Evolutionary conservation across 1,140 invertebrate species (phyloP).

Genomic region (Meloidogyne hapla): DNA sequence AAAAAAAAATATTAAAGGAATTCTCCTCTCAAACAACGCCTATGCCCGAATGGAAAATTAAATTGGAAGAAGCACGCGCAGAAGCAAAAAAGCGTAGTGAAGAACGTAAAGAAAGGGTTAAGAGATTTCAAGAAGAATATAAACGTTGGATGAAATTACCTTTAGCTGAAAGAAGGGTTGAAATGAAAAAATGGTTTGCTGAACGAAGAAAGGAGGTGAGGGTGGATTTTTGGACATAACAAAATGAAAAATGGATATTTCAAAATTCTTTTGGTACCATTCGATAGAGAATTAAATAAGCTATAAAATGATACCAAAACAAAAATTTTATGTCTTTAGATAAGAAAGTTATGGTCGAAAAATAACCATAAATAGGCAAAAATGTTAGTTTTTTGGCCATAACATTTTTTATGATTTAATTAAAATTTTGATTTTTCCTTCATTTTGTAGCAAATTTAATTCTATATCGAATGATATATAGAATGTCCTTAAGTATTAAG

Average conservation of each 20-base stretch:
- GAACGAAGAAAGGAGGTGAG: background rate
- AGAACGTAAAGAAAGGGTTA: background rate
- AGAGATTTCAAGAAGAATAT: background rate
- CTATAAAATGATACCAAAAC: too few relatives aligned
- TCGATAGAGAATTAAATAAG: too few relatives aligned
- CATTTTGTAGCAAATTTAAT: background rate
- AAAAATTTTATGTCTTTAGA: too few relatives aligned
- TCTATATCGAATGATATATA: background rate
- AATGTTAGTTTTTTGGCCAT: too few relatives aligned
- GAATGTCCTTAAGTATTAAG: background rate
- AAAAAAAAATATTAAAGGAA: background rate
- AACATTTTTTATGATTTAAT: too few relatives aligned
- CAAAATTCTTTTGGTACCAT: background rate
- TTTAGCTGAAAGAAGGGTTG: background rate
- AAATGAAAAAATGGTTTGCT: background rate
- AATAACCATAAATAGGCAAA: too few relatives aligned
- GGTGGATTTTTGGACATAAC: background rate
- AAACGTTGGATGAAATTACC: constrained; percentile 1
- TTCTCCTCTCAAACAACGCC: background rate
- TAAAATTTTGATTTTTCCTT: too few relatives aligned
- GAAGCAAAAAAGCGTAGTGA: background rate
- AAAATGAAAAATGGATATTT: background rate
- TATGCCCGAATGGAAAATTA: background rate
- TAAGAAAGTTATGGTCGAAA: too few relatives aligned
- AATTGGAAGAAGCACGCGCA: background rate